Evolutionary conservation across 2,797 vertebrate species (phyloP), one percentile per base, ranked within the genome.

Genomic region (Hyperoplus lanceolatus): DNA sequence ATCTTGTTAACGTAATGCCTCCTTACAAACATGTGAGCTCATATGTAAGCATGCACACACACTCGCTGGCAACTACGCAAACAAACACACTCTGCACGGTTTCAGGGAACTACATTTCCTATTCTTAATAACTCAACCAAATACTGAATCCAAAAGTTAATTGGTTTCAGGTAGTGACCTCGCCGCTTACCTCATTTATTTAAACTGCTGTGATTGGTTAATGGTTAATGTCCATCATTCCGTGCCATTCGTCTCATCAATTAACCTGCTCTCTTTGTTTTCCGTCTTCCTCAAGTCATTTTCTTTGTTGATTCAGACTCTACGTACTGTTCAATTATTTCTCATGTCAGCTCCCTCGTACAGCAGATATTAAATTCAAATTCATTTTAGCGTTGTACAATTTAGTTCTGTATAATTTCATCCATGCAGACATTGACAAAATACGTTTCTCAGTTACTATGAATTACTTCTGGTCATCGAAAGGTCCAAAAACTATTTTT

Each of bases 131-230:
- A 76, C 62, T 69, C 38, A 14, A 49, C 65, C 68, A 57, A 11
- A 78, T 61, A 87, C 75, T 76, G 64, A 73, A 75, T 66, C 51
- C 46, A 49, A 53, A 49, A 49, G 43, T 43, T 29, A 73, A 62
- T 60, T 14, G 75, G 71, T 73, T 81, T 68, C 72, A 82, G 85
- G 81, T 81, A 76, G 61, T 89, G 89, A 88, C 81, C 74, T 89
- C 83, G 86, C 48, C 57, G 0, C 71, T 87, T 64, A 79, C 75
- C 58, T 84, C 80, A 71, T 74, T 54, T 36, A 21, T 77, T 81
- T 45, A 75, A 57, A 36, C 60, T 56, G 29, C 55, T 55, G 60
- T 55, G 77, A 86, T 76, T 87, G 74, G 78, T 76, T 82, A 71
- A 80, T 76, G 67, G 60, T 73, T 89, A 79, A 84, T 73, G 49